Base-by-base conservation (phyloP, 2,888 invertebrate species). In the Aspidiotus destructor region DNA sequence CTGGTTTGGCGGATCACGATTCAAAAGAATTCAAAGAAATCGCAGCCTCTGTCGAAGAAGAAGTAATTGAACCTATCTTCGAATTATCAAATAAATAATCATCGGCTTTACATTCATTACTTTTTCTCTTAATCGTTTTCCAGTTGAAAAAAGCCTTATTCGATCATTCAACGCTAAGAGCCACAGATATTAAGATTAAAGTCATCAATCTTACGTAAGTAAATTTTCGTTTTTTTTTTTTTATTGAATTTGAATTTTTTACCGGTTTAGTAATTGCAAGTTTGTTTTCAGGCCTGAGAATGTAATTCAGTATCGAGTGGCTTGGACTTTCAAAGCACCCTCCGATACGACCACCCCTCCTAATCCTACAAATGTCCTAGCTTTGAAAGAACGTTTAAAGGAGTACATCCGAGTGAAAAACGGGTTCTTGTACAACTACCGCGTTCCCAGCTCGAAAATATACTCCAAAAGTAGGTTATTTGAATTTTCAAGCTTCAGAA, bases 11-110 rank as follows among this genome's bases (percentile, higher is more conserved):
- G 48, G 81, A 87, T 74, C 79, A 80, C 16, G 84, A 84, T 53
- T 86, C 86, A 67, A 76, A 80, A 15, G 82, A 84, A 73, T 88
- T 84, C 77, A 81, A 81, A 73, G 79, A 83, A 68, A 80, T 89
- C 70, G 81, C 84, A 0, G 73, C 77, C 53, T 80, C 80, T 61
- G 78, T 89, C 71, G 84, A 85, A 74, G 77, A 81, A 8, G 81
- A 83, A 74, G 76, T 77, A 69, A 71, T 61, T 44, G 16, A 2
- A 60, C n/a, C 13, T 54, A 8, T 54, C 16, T 48, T 13, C 6
- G 2, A 48, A 48, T 2, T 48, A 48, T 48, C 48, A 48, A 48
- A 13, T 57, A n/a, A 17, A 57, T 57, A 2, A 57, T 16, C 11
- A n/a, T 5, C 28, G 28, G 28, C 5, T 28, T 5, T 28, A 28